Evolutionary conservation across 2,113 vertebrate genomes (phyloP), one percentile per base, ranked within the genome.

Genomic region (Pao palembangensis): DNA sequence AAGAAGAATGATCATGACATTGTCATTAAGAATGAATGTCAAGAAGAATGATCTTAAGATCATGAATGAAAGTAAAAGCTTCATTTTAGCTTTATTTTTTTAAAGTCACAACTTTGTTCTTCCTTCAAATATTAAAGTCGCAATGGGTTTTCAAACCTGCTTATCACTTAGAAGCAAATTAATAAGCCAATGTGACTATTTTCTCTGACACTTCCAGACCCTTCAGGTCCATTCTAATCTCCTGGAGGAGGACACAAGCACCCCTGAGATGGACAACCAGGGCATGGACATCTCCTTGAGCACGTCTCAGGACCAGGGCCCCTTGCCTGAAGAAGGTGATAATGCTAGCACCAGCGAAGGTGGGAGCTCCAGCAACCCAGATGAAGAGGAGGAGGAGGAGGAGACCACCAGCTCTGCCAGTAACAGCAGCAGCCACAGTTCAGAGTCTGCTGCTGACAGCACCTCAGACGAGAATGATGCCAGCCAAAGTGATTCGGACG

Each of bases 241-340:
- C 13, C 16, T 88, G 69, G 90, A 90, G 51, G 90, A 88, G 63
- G 87, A 88, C 78, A 88, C 84, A 56, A 92, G 91, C 85, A 91
- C 89, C 48, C 88, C 90, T 0, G 90, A 92, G 31, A 73, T 87
- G 55, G 86, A 90, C 55, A 85, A 58, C 79, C 89, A 90, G 71
- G 81, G 81, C 23, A 54, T 90, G 34, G 90, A 88, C 2, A 2
- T 63, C 6, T 67, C 83, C 34, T 81, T 67, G 3, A 51, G 34
- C 49, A 12, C 2, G 8, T 38, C 82, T 34, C 73, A 73, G 43
- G 75, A 78, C 47, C 78, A 88, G 72, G 78, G 77, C 2, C 13
- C 63, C 7, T 16, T 79, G 0, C 76, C 81, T 2, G 69, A 52
- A 3, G 69, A 76, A 55, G 71, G 71, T 14, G 57, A 65, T n/a